These are phyloP conservation scores for Notothenia coriiceps DNA, from an alignment of 2,113 vertebrate genomes.

Conservation along the genomic window DNA sequence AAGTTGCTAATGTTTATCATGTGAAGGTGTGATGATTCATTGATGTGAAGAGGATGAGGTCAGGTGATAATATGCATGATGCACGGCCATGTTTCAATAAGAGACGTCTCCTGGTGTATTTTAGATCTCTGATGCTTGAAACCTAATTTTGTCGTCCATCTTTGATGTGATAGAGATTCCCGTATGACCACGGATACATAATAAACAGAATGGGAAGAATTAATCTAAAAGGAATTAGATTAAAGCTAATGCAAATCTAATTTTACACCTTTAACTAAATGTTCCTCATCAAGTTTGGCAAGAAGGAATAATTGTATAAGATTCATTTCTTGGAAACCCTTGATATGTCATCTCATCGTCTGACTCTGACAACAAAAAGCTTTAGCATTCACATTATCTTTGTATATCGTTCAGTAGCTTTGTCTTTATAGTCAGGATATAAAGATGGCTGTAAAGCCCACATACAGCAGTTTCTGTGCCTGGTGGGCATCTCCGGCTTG, in stretches of 20 bases:
- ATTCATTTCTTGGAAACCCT: too few species aligned
- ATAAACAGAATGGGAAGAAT: background rate
- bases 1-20: constrained; percentile 16
- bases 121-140: background rate
- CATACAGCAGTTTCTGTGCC: background rate
- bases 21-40: background rate
- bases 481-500: background rate
- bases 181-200: background rate
- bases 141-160: background rate
- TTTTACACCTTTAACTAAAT: too few species aligned
- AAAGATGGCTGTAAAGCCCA: background rate
- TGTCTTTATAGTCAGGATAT: background rate
- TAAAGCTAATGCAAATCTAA: too few species aligned
- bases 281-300: too few species aligned
- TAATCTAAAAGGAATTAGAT: too few species aligned
- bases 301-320: too few species aligned
- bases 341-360: background rate
- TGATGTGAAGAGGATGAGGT: constrained; percentile 24
- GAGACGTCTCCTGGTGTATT: background rate
- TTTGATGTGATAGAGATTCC: background rate
- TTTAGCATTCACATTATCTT: background rate
- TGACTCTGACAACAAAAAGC: background rate
- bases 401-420: background rate
- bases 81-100: constrained; percentile 7
- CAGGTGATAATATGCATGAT: background rate